Evolutionary conservation across 1,140 invertebrate genomes (phyloP).

Genomic region (Macrobrachium rosenbergii): DNA sequence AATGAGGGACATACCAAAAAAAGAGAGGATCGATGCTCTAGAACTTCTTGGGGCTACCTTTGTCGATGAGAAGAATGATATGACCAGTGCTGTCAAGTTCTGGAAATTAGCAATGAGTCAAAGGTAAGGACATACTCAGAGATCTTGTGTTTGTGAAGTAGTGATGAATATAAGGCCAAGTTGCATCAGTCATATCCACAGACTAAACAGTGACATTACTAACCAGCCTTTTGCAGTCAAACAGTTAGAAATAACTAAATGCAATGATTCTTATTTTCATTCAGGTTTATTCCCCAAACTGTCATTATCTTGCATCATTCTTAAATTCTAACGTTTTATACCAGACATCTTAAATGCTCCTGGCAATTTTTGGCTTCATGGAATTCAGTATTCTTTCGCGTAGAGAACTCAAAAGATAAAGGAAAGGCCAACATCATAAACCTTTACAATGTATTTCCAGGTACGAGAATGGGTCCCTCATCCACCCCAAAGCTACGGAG

Average conservation of each 20-base stretch:
- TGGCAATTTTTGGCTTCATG: too few species aligned
- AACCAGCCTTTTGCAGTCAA: too few species aligned
- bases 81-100: conserved; percentile 87
- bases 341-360: too few species aligned
- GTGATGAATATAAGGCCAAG: too few species aligned
- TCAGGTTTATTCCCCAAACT: too few species aligned
- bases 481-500: conserved; percentile 79
- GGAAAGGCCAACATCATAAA: background rate
- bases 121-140: conserved; percentile 73
- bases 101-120: conserved; percentile 92
- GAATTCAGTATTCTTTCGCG: background rate
- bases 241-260: too few species aligned
- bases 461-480: conserved; percentile 73
- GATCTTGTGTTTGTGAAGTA: too few species aligned
- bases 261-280: too few species aligned
- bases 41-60: conserved; percentile 94
- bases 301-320: too few species aligned
- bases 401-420: background rate
- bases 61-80: conserved; percentile 96
- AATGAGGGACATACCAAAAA: conserved; percentile 77
- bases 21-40: conserved; percentile 90
- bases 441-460: conserved; percentile 64
- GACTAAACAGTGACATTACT: too few species aligned
- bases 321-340: too few species aligned
- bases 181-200: background rate